Base-by-base conservation (phyloP, 92 coral and sea anemone genomes). In the Desmophyllum pertusum region DNA sequence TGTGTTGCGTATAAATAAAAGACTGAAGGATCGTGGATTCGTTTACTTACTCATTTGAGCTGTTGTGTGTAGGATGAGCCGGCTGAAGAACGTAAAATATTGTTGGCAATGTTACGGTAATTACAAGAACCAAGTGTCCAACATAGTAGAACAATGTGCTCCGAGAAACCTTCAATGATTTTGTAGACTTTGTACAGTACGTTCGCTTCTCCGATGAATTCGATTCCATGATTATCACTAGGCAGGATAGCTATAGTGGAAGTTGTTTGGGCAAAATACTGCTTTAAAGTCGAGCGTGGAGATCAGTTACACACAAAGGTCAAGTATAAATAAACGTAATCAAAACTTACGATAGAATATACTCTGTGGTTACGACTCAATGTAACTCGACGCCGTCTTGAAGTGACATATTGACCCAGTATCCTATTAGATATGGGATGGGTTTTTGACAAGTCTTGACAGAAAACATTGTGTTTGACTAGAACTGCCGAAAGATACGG, bases 31-130 rank as follows among this genome's bases (percentile, higher is more conserved):
- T 38, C 42, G 14, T 25, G 43, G n/a, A n/a, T 2, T 42, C 21
- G 48, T 67, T 84, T 81, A 86, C 93, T 81, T 77, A 90, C 93
- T 52, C 57, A 33, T 55, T 67, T 17, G 19, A 57, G 40, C 25
- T 40, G 17, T 29, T 42, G 83, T 95, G 98, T 42, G 80, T 43
- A 13, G 90, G 89, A 45, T 93, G 98, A 40, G 53, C 83, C 30
- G 88, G 89, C 71, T 88, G 93, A 8, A 80, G 53, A 33, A 92
- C 75, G 59, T 84, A 96, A 89, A 96, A 94, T 10, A 94, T 85
- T 14, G 98, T 94, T 21, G 98, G 98, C 27, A 96, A 83, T 45
- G 88, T 75, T 10, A 95, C 91, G 46, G 83, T 78, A 14, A 84
- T 72, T 23, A 92, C 81, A 67, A 96, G 76, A 13, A 94, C 50